Evolutionary conservation across 2,113 vertebrate genomes (phyloP).

Genomic region (Mesoclemmys tuberculata): DNA sequence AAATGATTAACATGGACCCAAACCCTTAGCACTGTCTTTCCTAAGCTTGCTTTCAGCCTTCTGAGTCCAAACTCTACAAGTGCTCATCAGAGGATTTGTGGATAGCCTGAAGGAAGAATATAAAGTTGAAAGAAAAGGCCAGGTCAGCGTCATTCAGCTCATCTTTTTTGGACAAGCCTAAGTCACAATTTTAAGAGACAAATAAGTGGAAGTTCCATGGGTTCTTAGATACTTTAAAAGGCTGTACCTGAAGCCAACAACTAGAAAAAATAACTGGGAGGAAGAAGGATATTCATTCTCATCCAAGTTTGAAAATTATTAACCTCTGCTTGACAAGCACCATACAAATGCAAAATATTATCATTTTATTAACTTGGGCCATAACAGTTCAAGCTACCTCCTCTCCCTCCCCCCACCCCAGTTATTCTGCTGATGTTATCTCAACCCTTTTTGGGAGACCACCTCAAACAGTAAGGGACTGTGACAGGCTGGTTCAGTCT

Average conservation of each 20-base stretch:
- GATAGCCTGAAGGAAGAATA: constrained; percentile 6
- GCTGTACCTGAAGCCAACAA: background rate
- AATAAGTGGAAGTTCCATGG: background rate
- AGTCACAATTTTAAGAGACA: background rate
- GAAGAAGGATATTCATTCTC: background rate
- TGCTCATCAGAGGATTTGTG: background rate
- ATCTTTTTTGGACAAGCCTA: background rate
- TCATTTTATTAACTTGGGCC: constrained; percentile 4
- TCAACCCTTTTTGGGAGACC: constrained; percentile 42
- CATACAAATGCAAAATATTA: background rate
- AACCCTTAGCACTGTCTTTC: constrained; percentile 33
- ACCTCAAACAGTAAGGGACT: constrained; percentile 33
- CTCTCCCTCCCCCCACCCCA: too few relatives aligned
- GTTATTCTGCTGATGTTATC: background rate
- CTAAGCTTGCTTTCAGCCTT: background rate
- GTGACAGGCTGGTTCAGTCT: rapidly evolving
- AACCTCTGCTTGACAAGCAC: background rate
- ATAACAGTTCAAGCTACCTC: background rate
- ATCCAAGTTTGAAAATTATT: background rate
- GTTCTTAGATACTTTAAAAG: rapidly evolving
- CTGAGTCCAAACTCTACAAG: background rate
- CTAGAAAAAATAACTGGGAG: background rate
- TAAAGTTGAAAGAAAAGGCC: background rate
- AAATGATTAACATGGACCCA: background rate
- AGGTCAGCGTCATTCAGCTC: background rate